Base-by-base conservation (phyloP, 2,888 invertebrate genomes). In the Lissonota sp. region DNA sequence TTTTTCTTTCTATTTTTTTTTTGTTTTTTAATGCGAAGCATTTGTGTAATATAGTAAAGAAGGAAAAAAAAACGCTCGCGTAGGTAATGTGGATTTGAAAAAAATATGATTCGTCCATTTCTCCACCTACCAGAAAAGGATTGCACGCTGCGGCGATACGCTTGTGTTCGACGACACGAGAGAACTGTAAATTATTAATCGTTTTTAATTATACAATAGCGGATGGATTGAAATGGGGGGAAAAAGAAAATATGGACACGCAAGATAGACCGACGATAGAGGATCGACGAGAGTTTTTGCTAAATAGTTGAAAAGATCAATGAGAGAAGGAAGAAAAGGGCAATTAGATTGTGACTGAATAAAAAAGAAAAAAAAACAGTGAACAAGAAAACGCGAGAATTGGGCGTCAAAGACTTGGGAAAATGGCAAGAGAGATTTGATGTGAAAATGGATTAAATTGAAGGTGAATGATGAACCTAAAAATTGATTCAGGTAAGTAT, bases 131-230 rank as follows among this genome's bases (percentile, higher is more conserved):
- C 84, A 84, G 88, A 87, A 51, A 14, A 6, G 51, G 14, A 12
- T 8, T 8, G n/a, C n/a, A n/a, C n/a, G n/a, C n/a, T 46, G 10
- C n/a, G 10, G 46, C n/a, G 51, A 51, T 6, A 55, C 71, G 86
- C 87, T 89, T 89, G 88, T 90, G 88, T 90, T 89, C 87, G 64
- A 60, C 70, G 78, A 77, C 71, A 70, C 77, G 72, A 81, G 77
- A 83, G 55, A 85, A 89, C 86, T 90, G 87, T 91, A 88, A 88
- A 89, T 89, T 89, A 88, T 89, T 89, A 89, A 90, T 91, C 89
- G 89, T 90, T 26, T 90, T 89, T 86, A 89, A 89, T 90, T 89
- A 90, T 87, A 88, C 86, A 84, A 84, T 87, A 82, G 84, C 85
- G 88, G 88, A 88, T 81, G 84, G 86, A 86, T 64, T 70, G n/a